phyloP scores from a whole-genome alignment of 2,888 invertebrate species.

The Chrysina gloriosa region DNA sequence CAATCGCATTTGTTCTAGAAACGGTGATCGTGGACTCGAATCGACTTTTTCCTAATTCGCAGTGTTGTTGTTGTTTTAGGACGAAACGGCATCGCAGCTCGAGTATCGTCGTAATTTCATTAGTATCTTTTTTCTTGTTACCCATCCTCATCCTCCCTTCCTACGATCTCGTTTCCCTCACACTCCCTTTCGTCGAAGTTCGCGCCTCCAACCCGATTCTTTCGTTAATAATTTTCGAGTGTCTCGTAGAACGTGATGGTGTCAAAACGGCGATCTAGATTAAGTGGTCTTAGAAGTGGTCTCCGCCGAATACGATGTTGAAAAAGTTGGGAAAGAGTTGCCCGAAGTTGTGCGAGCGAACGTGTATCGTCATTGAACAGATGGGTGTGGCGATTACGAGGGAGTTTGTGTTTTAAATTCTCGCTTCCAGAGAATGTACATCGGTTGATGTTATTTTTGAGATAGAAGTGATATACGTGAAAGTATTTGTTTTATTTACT shows the following conservation, averaged over 20 bases:
- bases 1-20: slow-evolving; percentile 26
- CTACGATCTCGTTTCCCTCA: not conserved
- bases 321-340: no score
- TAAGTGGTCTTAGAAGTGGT: slow-evolving; percentile 21
- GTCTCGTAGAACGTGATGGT: slow-evolving; percentile 11
- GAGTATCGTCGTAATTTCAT: slow-evolving; percentile 19
- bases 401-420: no score
- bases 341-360: no score
- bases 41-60: slow-evolving; percentile 20
- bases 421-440: no score
- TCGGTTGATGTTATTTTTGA: no score
- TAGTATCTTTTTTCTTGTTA: not conserved
- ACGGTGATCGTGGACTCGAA: not conserved
- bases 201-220: slow-evolving; percentile 7
- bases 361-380: no score
- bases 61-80: slow-evolving; percentile 1
- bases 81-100: not conserved
- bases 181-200: slow-evolving; percentile 16
- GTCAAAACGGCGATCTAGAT: slow-evolving; percentile 29
- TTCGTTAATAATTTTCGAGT: slow-evolving; percentile 32
- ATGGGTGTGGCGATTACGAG: no score
- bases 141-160: not conserved
- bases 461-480: no score
- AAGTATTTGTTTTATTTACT: no score
- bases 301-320: no score